A percentile compares a stretch with the other conserved stretches of the same genome.
Conservation (phyloP, 2,113 vertebrate species). For the Coryphaenoides rupestris region DNA sequence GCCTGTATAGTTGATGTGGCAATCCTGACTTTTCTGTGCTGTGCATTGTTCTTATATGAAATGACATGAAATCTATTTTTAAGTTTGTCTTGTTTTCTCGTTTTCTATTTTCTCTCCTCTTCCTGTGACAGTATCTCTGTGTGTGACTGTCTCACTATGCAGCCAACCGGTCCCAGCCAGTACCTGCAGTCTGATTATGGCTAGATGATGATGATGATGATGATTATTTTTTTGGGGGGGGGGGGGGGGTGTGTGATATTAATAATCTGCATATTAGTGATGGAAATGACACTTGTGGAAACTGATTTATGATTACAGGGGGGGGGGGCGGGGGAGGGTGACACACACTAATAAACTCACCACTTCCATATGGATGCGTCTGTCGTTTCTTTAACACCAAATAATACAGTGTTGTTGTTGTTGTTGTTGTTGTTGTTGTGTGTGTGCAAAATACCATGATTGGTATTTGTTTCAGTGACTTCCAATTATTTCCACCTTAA, state of each 20-base stretch:
- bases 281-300: constrained; percentile 53
- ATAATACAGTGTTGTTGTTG: no score
- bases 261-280: constrained; percentile 64
- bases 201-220: constrained; percentile 48
- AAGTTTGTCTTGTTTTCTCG: constrained; percentile 59
- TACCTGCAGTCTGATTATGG: constrained; percentile 83
- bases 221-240: no score
- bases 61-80: constrained; percentile 69
- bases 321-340: constrained; percentile 77
- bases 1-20: constrained; percentile 86
- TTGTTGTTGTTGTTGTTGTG: no score
- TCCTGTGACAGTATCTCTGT: constrained; percentile 78
- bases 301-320: constrained; percentile 78
- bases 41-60: constrained; percentile 76
- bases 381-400: constrained; percentile 5
- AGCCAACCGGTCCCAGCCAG: constrained; percentile 83
- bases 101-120: constrained; percentile 73
- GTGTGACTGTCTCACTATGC: constrained; percentile 91
- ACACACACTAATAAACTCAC: constrained; percentile 96
- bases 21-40: constrained; percentile 84
- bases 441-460: no score
- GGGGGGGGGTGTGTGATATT: constrained; percentile 21
- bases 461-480: no score
- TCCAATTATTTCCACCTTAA: no score
- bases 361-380: constrained; percentile 77